Evolutionary conservation across 1,140 invertebrate genomes (phyloP).

Genomic region (Anastrepha ludens): DNA sequence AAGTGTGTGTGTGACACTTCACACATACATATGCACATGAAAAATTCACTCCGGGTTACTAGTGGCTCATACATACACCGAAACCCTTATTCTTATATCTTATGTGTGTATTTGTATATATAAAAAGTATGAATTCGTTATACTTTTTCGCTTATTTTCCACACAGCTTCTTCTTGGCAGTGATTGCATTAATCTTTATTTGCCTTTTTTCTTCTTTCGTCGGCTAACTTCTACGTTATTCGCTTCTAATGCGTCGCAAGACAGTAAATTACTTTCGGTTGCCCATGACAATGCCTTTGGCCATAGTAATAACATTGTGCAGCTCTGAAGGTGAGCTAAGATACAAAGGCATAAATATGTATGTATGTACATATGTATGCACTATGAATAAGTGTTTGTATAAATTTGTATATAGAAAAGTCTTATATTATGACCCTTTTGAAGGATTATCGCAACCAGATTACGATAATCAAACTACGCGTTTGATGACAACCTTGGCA

Average conservation of each 20-base stretch:
- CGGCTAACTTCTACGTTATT: background rate
- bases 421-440: background rate
- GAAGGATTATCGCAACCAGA: background rate
- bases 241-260: background rate
- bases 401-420: no score
- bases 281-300: background rate
- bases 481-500: no score
- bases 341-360: background rate
- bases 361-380: background rate
- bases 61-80: background rate
- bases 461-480: no score
- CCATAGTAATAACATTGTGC: background rate
- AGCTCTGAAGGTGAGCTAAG: background rate
- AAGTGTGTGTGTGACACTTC: background rate
- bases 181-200: constrained; percentile 31
- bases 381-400: no score
- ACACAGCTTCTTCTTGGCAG: no score
- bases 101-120: no score
- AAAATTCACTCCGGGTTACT: no score
- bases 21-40: no score
- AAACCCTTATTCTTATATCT: background rate
- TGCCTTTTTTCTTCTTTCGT: background rate
- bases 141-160: no score
- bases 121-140: no score
- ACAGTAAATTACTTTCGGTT: constrained; percentile 6